Conservation (phyloP, 2,888 invertebrate genomes). For the Sesamia inferens region DNA sequence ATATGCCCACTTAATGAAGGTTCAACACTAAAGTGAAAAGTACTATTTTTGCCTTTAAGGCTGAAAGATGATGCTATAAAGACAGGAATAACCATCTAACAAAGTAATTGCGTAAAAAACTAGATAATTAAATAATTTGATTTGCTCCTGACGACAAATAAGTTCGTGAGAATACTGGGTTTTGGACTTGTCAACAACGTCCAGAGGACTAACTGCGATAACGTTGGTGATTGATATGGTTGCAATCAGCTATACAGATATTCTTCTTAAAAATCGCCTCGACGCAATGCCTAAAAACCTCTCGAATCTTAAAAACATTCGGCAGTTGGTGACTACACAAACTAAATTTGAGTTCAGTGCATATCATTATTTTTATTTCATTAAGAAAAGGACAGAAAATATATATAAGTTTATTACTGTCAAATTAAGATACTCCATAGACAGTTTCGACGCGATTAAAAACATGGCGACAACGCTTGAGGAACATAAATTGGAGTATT, state of each 20-base stretch:
- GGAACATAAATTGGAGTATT: too few relatives aligned
- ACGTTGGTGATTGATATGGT: neutral
- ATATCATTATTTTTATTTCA: too few relatives aligned
- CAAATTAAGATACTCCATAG: too few relatives aligned
- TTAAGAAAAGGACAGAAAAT: too few relatives aligned
- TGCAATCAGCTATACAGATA: neutral
- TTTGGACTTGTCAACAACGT: neutral
- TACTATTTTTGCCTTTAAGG: too few relatives aligned
- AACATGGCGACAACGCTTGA: too few relatives aligned
- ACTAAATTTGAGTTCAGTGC: too few relatives aligned
- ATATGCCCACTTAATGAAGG: neutral
- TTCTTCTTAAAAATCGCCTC: neutral
- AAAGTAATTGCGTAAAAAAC: neutral
- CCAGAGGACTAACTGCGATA: neutral
- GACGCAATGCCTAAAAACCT: neutral
- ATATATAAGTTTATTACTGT: too few relatives aligned
- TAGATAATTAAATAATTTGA: neutral
- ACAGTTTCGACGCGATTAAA: too few relatives aligned
- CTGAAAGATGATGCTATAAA: neutral
- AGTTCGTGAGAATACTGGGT: neutral
- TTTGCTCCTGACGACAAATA: neutral
- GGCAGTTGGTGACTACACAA: too few relatives aligned
- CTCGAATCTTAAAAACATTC: too few relatives aligned
- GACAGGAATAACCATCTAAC: neutral
- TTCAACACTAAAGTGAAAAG: neutral